Base-by-base conservation (phyloP, 53 echinoderm and acorn worm genomes). In the Pentamera pediparva region DNA sequence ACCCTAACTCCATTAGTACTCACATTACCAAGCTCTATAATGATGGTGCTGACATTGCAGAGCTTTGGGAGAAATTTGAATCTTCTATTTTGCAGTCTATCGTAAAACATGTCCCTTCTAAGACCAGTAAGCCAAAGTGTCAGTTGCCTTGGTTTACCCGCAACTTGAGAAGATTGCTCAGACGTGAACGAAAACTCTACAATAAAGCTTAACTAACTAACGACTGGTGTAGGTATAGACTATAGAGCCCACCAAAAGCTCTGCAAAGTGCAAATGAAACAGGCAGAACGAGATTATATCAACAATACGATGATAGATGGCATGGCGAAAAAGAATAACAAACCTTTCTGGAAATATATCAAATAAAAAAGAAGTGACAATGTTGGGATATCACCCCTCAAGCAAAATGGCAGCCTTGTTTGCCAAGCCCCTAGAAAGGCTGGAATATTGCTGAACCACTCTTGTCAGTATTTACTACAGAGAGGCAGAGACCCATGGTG, bases 331-430 rank as follows among this genome's bases (percentile, higher is more conserved):
- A 74, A 53, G 18, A 74, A 74, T 35, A 32, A 51, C 22, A 70
- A 70, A 31, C 71, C 71, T 25, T 49, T 49, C 71, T 70, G 71
- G 71, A 70, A 33, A 48, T 70, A 70, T 6, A 48, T 70, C n/a
- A 74, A 74, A 55, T 51, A 54, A n/a, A 74, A 74, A 33, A 51
- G 35, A 29, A 59, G 39, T 36, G 76, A 76, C 4, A 76, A 59
- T 38, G 28, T 59, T 9, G 76, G 60, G 15, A 17, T 35, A 35
- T 59, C 56, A 28, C 76, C 76, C 59, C 76, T 76, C 29, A 76
- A 76, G 30, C 33, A 36, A 22, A 19, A 76, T 12, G 75, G 75
- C 33, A 24, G 35, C n/a, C 75, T 75, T 5, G 19, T 56, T 18
- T 35, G 18, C 6, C 17, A 48, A 27, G 27, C 9, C 35, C 15